Evolutionary conservation across 2,888 invertebrate genomes (phyloP).

Genomic region (Nycteola revayana): DNA sequence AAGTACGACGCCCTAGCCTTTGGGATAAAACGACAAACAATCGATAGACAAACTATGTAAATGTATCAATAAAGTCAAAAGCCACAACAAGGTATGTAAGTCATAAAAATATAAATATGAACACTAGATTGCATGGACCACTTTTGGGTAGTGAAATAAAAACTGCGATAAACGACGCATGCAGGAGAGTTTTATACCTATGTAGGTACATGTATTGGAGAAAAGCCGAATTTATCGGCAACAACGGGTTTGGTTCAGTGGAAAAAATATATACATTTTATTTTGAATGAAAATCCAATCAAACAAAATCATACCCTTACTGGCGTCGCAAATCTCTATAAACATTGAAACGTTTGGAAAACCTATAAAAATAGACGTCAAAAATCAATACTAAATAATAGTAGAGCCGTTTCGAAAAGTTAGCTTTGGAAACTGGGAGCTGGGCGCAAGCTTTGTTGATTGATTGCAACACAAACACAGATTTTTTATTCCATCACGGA

Average conservation of each 20-base stretch:
- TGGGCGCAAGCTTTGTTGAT: conserved; percentile 67
- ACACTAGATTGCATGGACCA: no score
- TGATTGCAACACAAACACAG: conserved; percentile 74
- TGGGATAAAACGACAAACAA: no score
- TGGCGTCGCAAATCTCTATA: conserved; percentile 58
- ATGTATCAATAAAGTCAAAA: no score
- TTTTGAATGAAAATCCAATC: conserved; percentile 51
- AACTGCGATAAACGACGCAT: conserved; percentile 13
- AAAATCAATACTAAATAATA: conserved; percentile 76
- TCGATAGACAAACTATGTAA: no score
- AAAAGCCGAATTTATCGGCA: conserved; percentile 21
- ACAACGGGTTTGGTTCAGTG: conserved; percentile 15
- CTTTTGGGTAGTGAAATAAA: conserved; percentile 28
- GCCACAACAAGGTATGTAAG: no score
- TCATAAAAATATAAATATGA: no score
- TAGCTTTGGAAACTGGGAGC: conserved; percentile 59
- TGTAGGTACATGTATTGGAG: conserved; percentile 11
- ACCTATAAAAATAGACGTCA: conserved; percentile 60
- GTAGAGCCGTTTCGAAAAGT: conserved; percentile 58
- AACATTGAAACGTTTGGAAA: conserved; percentile 53
- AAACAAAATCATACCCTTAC: conserved; percentile 50
- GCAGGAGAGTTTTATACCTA: conserved; percentile 14
- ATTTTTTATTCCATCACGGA: conserved; percentile 64
- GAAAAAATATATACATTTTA: conserved; percentile 19
- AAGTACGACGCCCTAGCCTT: no score